Conservation (phyloP, 1,140 invertebrate species). For the Conus betulinus region DNA sequence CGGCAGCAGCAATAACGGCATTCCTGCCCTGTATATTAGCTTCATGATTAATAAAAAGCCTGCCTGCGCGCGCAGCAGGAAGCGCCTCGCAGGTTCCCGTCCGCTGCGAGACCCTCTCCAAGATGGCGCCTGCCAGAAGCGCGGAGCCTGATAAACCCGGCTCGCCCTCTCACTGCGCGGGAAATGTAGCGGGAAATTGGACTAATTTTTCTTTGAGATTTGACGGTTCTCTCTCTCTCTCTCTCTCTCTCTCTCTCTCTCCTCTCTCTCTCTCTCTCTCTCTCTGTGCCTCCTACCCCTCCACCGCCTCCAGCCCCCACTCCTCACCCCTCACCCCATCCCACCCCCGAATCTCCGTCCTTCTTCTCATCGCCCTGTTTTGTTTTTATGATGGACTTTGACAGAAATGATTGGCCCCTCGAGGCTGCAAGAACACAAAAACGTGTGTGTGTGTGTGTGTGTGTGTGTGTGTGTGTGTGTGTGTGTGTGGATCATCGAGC, state of each 20-base stretch:
- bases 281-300: too few relatives aligned
- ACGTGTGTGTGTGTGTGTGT: too few relatives aligned
- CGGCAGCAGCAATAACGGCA: not conserved
- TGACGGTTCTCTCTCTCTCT: not conserved
- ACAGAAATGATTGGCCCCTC: too few relatives aligned
- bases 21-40: slow-evolving; percentile 2
- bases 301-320: too few relatives aligned
- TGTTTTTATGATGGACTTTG: too few relatives aligned
- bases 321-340: too few relatives aligned
- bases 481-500: too few relatives aligned
- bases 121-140: slow-evolving; percentile 21
- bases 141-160: not conserved
- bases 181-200: slow-evolving; percentile 15
- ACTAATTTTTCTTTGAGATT: not conserved
- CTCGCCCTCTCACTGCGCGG: not conserved
- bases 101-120: slow-evolving; percentile 18
- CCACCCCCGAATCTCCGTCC: too few relatives aligned
- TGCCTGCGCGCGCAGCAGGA: slow-evolving; percentile 4
- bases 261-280: too few relatives aligned
- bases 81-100: slow-evolving; percentile 1
- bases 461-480: too few relatives aligned
- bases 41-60: slow-evolving; percentile 19
- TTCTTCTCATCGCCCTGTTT: too few relatives aligned
- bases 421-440: too few relatives aligned
- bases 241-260: slow-evolving; percentile 2